phyloP scores from a whole-genome alignment of 2,113 vertebrate genomes.

The Pelmatolapia mariae region DNA sequence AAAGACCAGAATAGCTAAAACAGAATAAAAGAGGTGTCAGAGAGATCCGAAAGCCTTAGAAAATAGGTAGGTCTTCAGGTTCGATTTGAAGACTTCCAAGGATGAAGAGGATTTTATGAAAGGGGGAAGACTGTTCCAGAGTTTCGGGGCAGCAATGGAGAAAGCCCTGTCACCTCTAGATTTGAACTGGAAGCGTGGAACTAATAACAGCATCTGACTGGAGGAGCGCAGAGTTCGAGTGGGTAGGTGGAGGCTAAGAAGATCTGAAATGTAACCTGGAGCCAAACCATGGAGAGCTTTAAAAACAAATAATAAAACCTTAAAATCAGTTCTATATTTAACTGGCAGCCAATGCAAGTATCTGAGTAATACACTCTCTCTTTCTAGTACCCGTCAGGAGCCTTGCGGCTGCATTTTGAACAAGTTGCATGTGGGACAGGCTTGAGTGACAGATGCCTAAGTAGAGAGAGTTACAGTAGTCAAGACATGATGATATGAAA shows the following conservation, averaged over 20 bases:
- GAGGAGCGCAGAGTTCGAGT: not conserved
- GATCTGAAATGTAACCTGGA: not conserved
- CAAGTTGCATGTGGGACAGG: rapidly evolving
- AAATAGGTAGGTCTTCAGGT: not conserved
- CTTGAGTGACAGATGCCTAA: not conserved
- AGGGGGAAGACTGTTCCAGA: not conserved
- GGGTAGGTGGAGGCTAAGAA: not conserved
- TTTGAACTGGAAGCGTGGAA: not conserved
- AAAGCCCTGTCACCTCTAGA: not conserved
- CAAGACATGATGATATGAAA: not conserved
- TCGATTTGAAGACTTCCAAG: not conserved
- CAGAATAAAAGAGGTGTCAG: not conserved
- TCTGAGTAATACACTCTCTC: not conserved
- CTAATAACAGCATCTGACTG: not conserved
- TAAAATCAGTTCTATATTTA: not conserved
- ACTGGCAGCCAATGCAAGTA: not conserved
- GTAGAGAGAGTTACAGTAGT: not conserved
- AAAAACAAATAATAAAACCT: not conserved
- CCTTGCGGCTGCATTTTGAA: not conserved
- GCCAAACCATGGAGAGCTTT: not conserved
- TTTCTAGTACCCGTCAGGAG: not conserved
- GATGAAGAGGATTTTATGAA: not conserved
- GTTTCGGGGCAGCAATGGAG: not conserved
- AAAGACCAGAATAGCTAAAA: not conserved
- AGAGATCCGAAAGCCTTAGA: not conserved